Evolutionary conservation across 2,797 vertebrate genomes (phyloP), one percentile per base, ranked within the genome.

Genomic region (Melanotaenia parkinsoni): DNA sequence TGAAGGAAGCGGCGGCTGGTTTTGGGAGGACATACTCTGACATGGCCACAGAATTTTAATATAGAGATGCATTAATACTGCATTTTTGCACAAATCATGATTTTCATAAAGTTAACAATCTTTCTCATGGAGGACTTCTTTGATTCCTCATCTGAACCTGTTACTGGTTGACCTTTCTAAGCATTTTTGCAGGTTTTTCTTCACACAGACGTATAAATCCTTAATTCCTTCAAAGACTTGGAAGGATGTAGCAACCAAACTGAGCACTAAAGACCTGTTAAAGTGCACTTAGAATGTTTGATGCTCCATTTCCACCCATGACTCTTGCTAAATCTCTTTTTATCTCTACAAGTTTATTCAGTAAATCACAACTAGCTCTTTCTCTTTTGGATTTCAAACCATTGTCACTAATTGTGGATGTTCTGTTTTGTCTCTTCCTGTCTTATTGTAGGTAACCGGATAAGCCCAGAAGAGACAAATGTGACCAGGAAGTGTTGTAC

Each of bases 41-140:
- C 79, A 67, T 67, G 62, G 75, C 60, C 51, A 5, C 79, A 64
- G 81, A 76, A 82, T 84, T 77, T 77, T 87, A 82, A 92, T 87
- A 76, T 83, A 71, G 62, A 58, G 43, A 72, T 71, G 65, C 51
- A 76, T 79, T 76, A 76, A 81, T 65, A 37, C 63, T 66, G 50
- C 40, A 32, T 69, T 77, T 67, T 79, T 67, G 57, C 74, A 77
- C 33, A 58, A 77, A 38, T 56, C 35, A 33, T 50, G 24, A 51
- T 63, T 70, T 70, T 70, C 53, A 60, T 50, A 13, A 54, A 56
- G 63, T 24, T 22, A 35, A 54, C n/a, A 64, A 33, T 56, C 67
- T 67, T 67, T 63, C 45, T 67, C 54, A 43, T 18, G 33, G n/a
- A 35, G 18, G 32, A 37, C 20, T 45, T 12, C 9, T 76, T 69